Evolutionary conservation across 2,797 vertebrate genomes (phyloP).

Genomic region (Tokudaia muenninki): DNA sequence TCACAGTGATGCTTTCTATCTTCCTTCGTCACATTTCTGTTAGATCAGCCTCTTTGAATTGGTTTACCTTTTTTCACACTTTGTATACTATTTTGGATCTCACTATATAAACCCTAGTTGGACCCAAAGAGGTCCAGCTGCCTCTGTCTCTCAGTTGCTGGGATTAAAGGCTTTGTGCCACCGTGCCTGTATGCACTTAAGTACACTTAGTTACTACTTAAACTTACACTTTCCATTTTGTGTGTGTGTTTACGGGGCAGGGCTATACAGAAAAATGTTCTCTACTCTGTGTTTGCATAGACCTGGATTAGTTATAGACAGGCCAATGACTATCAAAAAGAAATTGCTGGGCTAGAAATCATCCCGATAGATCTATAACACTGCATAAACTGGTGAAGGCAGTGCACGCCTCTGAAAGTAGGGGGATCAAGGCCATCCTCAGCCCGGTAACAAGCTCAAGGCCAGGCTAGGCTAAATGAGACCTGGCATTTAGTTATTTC

Average conservation of each 20-base stretch:
- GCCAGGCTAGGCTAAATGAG: not conserved
- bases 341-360: not conserved
- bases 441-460: not conserved
- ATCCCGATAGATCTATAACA: not conserved
- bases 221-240: not conserved
- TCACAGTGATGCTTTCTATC: slow-evolving; percentile 22
- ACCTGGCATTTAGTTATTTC: slow-evolving; percentile 7
- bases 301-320: not conserved
- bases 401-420: not conserved
- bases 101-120: not conserved
- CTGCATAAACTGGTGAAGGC: not conserved
- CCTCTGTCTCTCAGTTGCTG: not conserved
- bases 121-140: not conserved
- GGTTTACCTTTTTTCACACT: slow-evolving; percentile 6
- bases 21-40: slow-evolving; percentile 41
- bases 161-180: not conserved
- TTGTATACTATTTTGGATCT: not conserved
- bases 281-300: not conserved
- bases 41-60: slow-evolving; percentile 34
- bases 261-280: not conserved
- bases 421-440: too few relatives aligned
- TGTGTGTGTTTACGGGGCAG: not conserved
- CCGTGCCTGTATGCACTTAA: not conserved
- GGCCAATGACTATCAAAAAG: not conserved
- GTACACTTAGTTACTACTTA: slow-evolving; percentile 34